A percentile compares a stretch with the other conserved stretches of the same genome.
Conservation (phyloP, 2,797 vertebrate species). For the Pachyuromys duprasi region DNA sequence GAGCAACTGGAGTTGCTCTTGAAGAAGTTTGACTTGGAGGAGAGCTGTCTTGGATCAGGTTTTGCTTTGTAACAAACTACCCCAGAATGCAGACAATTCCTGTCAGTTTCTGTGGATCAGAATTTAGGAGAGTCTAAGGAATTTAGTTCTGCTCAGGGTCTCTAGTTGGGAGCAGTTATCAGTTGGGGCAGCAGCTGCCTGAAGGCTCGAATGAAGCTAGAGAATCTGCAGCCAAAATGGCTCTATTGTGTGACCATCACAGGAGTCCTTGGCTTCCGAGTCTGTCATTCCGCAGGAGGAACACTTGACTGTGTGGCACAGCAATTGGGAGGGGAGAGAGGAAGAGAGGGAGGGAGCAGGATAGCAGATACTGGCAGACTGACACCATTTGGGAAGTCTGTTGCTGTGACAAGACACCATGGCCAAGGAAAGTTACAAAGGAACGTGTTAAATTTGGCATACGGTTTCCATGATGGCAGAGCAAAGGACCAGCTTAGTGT, state of each 20-base stretch:
- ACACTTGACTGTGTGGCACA: neutral
- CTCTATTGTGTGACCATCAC: fast-evolving
- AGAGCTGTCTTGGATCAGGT: neutral
- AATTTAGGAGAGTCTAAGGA: neutral
- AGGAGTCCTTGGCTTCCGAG: fast-evolving
- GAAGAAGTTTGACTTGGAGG: neutral
- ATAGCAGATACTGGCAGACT: neutral
- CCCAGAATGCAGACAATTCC: neutral
- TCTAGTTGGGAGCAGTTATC: neutral
- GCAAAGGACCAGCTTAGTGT: neutral
- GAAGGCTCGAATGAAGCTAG: neutral
- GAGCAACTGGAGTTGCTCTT: neutral
- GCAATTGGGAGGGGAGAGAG: neutral
- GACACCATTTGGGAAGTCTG: neutral
- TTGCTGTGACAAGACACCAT: neutral
- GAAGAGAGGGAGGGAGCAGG: neutral
- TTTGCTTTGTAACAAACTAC: neutral
- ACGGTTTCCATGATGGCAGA: neutral
- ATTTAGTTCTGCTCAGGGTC: neutral
- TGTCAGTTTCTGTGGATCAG: neutral
- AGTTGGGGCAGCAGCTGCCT: neutral
- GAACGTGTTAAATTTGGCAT: neutral
- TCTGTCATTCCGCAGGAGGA: neutral
- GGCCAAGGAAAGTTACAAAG: neutral
- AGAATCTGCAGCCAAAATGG: neutral